Base-by-base conservation (phyloP, 2,888 invertebrate species). In the Papilio protenor region DNA sequence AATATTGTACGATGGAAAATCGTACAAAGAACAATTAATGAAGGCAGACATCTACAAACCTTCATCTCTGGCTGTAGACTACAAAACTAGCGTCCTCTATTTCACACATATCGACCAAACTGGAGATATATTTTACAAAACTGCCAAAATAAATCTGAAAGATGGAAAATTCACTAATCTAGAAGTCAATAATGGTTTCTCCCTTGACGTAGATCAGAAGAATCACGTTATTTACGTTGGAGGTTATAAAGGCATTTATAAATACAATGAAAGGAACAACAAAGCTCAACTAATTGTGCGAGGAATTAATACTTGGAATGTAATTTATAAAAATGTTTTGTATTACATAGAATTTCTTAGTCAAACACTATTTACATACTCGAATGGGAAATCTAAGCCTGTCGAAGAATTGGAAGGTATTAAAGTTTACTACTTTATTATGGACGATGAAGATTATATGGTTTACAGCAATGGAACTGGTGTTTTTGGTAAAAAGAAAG, bases 361-460 rank as follows among this genome's bases (percentile, higher is more conserved):
- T 0, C 92, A 92, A 74, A 89, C 91, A 73, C 49, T 93, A 0
- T 92, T 88, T 77, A 87, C 86, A 0, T 82, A 87, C 16, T 78
- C 82, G 2, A 84, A 92, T 70, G 92, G 88, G 0, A 82, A 87
- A 77, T 79, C 86, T 1, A 80, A 61, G 4, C 86, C 89, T 70
- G 90, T 90, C 40, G 81, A 82, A 75, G 92, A 93, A 79, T 84
- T 93, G 11, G 90, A 92, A 87, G 91, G 92, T 73, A 90, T 89
- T 0, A 91, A 92, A 85, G 90, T 93, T 0, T 92, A 92, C 72
- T 85, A 86, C 23, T 92, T 94, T 66, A 83, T 90, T 12, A 90
- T 92, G n/a, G 93, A 92, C 57, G 84, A 87, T 69, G 87, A 91
- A 16, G 82, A 89, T 79, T 79, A 83, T 0, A 87, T 92, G 73